Conservation (phyloP, 1,140 invertebrate genomes). For the Orius insidiosus region DNA sequence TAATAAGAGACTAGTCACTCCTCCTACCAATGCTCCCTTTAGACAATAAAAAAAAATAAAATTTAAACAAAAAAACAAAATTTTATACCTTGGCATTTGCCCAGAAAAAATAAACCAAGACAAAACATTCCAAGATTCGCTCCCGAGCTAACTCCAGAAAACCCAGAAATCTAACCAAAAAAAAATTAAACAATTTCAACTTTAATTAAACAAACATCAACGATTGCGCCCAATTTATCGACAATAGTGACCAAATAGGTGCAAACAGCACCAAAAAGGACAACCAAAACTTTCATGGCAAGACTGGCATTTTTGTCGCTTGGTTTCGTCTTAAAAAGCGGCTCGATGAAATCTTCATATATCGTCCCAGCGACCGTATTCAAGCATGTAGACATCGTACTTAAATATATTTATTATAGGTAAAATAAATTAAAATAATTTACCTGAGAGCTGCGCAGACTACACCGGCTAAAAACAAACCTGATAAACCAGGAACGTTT, state of each 20-base stretch:
- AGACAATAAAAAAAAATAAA: no score
- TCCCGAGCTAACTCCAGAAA: conserved; percentile 37
- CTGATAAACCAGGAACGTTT: no score
- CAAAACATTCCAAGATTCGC: not conserved
- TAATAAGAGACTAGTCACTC: conserved; percentile 2
- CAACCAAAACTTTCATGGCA: conserved; percentile 37
- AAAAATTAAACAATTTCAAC: conserved; percentile 29
- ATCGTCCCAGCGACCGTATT: conserved; percentile 47
- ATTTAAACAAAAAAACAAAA: no score
- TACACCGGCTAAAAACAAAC: no score
- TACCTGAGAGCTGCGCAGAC: no score
- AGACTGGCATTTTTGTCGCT: conserved; percentile 28
- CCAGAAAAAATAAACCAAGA: no score
- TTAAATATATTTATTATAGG: conserved; percentile 23
- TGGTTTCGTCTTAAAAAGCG: conserved; percentile 25
- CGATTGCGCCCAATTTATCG: conserved; percentile 27
- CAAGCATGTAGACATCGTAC: conserved; percentile 43
- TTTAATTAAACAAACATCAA: conserved; percentile 35
- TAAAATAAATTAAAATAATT: conserved; percentile 6
- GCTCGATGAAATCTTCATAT: conserved; percentile 42
- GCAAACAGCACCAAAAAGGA: conserved; percentile 36
- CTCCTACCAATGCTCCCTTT: conserved; percentile 15
- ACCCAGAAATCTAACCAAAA: conserved; percentile 34
- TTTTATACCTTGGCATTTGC: no score
- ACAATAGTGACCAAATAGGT: conserved; percentile 41